Evolutionary conservation across 1,140 invertebrate species (phyloP).

Genomic region (Pararge aegeria): DNA sequence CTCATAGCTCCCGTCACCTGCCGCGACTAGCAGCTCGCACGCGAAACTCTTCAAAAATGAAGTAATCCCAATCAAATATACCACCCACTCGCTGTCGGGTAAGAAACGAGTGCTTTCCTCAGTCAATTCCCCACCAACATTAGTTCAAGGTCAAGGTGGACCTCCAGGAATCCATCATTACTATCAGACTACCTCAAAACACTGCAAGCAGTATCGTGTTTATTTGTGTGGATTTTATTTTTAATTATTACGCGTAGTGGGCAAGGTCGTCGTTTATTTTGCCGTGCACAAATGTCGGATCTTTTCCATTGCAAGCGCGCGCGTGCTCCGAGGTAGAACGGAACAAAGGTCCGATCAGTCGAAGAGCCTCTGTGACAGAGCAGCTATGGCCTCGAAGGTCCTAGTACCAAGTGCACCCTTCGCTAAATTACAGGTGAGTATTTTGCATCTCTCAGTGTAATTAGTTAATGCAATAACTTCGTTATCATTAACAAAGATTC

Average conservation of each 20-base stretch:
- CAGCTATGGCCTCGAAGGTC: conserved; percentile 69
- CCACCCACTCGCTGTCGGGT: too few relatives aligned
- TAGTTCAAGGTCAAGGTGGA: conserved; percentile 55
- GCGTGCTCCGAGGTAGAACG: conserved; percentile 52
- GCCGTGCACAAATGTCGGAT: conserved; percentile 60
- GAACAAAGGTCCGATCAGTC: conserved; percentile 39
- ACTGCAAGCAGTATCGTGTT: conserved; percentile 37
- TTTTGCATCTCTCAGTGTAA: not conserved
- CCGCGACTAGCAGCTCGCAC: conserved; percentile 30
- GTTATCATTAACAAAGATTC: too few relatives aligned
- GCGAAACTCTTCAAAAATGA: conserved; percentile 37
- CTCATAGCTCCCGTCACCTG: conserved; percentile 41
- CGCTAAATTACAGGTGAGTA: conserved; percentile 57
- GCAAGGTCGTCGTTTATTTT: conserved; percentile 52
- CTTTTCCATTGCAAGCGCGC: conserved; percentile 52
- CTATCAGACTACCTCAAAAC: conserved; percentile 44
- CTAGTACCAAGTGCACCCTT: conserved; percentile 65
- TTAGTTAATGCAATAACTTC: too few relatives aligned
- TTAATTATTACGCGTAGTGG: conserved; percentile 66
- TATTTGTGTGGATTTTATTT: conserved; percentile 61
- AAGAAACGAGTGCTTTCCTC: conserved; percentile 36
- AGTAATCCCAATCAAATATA: conserved; percentile 25
- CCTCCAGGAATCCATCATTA: conserved; percentile 19
- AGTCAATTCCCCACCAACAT: conserved; percentile 42
- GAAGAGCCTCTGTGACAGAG: conserved; percentile 15